Conservation (phyloP, 2,113 vertebrate genomes). For the Galemys pyrenaicus region DNA sequence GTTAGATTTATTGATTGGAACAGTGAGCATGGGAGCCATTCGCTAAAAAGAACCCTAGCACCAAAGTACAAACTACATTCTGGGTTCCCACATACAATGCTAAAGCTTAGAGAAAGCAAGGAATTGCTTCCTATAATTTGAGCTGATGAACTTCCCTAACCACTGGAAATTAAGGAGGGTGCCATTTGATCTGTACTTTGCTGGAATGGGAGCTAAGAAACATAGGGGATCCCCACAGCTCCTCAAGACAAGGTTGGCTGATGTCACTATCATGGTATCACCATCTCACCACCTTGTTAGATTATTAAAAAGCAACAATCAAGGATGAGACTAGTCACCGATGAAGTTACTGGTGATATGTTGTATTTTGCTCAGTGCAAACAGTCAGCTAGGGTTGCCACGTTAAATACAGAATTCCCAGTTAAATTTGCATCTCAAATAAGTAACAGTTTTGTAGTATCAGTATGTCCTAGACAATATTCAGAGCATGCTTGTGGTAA, state of each 20-base stretch:
- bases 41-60: background rate
- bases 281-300: background rate
- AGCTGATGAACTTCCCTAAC: background rate
- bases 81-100: background rate
- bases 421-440: slow-evolving; percentile 5
- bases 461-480: background rate
- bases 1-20: background rate
- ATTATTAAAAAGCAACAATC: background rate
- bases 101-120: background rate
- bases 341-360: background rate
- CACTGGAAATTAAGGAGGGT: background rate
- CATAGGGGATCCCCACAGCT: rapidly evolving
- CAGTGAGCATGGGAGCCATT: background rate
- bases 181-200: background rate
- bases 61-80: background rate
- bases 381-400: background rate
- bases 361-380: background rate
- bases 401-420: background rate
- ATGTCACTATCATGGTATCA: background rate
- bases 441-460: background rate
- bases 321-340: background rate
- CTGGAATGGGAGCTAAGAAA: background rate
- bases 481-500: background rate
- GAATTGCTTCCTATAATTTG: background rate
- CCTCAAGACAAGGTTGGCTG: background rate